These are phyloP conservation scores for Epizoanthus ramosus DNA, from an alignment of 92 coral and sea anemone species.

Conservation along the genomic window DNA sequence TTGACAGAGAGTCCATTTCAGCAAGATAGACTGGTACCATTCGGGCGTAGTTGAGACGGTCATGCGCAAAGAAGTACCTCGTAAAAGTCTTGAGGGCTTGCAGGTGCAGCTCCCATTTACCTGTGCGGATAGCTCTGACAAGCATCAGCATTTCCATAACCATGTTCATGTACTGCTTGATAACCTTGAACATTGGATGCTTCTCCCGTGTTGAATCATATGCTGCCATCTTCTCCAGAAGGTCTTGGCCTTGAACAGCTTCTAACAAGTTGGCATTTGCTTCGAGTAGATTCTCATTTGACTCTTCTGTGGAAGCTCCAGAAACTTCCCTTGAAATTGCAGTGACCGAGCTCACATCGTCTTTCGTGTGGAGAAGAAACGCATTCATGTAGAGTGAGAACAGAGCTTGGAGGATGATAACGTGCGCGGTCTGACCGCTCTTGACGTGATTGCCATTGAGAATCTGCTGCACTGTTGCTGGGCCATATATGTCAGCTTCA, in stretches of 20 bases:
- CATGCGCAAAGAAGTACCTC: conserved; percentile 66
- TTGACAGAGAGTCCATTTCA: conserved; percentile 52
- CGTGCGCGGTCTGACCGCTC: conserved; percentile 12
- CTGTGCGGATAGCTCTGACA: conserved; percentile 57
- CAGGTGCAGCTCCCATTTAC: conserved; percentile 61
- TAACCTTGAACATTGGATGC: conserved; percentile 45
- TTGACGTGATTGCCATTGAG: conserved; percentile 30
- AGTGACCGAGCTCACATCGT: conserved; percentile 13
- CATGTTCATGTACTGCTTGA: conserved; percentile 62
- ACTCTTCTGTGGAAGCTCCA: no score
- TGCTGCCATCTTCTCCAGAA: conserved; percentile 53
- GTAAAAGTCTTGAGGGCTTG: conserved; percentile 51
- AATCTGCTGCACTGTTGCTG: conserved; percentile 48
- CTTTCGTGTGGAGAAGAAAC: background rate
- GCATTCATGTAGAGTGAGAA: background rate
- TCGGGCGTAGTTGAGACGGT: conserved; percentile 56
- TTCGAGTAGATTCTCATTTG: conserved; percentile 1
- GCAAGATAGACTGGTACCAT: conserved; percentile 66
- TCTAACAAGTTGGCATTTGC: no score
- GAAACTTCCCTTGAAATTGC: conserved; percentile 24
- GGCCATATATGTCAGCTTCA: conserved; percentile 50
- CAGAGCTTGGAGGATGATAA: conserved; percentile 18
- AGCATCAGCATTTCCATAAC: conserved; percentile 54
- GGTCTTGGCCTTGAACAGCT: background rate
- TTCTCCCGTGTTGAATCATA: conserved; percentile 51